Evolutionary conservation across 1,140 invertebrate genomes (phyloP).

Genomic region (Pseudomyrmex sp.): DNA sequence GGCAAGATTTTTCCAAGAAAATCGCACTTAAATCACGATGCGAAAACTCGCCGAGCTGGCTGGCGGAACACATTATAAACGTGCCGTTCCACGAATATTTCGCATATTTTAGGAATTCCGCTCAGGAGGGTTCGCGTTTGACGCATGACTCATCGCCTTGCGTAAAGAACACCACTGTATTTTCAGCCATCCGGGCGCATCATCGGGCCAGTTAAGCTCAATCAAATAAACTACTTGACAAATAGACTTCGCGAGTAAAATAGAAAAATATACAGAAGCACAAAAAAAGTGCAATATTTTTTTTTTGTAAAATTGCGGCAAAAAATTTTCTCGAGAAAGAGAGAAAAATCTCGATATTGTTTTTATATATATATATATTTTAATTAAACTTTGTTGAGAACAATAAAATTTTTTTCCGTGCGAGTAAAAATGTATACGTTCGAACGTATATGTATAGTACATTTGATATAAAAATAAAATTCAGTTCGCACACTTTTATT

Average conservation of each 20-base stretch:
- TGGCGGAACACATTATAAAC: slow-evolving; percentile 70
- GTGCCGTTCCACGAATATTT: slow-evolving; percentile 72
- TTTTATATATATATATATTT: no score
- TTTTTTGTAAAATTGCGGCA: no score
- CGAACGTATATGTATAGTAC: neutral
- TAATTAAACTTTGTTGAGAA: neutral
- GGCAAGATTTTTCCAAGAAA: slow-evolving; percentile 45
- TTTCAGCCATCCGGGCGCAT: slow-evolving; percentile 48
- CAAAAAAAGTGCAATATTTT: no score
- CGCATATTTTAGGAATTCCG: slow-evolving; percentile 76
- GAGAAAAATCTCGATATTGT: no score
- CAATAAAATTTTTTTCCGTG: neutral
- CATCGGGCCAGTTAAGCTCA: slow-evolving; percentile 34
- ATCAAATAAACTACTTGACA: slow-evolving; percentile 40
- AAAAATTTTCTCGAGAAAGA: no score
- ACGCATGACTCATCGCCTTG: slow-evolving; percentile 61
- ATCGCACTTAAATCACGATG: slow-evolving; percentile 62
- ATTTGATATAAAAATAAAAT: neutral
- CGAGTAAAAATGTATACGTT: neutral
- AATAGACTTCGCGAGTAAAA: neutral
- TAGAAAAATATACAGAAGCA: no score
- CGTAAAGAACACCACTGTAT: slow-evolving; percentile 64
- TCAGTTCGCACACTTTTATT: neutral
- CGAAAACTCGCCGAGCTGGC: slow-evolving; percentile 48
- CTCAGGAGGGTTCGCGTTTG: slow-evolving; percentile 67